Base-by-base conservation (phyloP, 2,888 invertebrate genomes). In the Chouioia cunea region DNA sequence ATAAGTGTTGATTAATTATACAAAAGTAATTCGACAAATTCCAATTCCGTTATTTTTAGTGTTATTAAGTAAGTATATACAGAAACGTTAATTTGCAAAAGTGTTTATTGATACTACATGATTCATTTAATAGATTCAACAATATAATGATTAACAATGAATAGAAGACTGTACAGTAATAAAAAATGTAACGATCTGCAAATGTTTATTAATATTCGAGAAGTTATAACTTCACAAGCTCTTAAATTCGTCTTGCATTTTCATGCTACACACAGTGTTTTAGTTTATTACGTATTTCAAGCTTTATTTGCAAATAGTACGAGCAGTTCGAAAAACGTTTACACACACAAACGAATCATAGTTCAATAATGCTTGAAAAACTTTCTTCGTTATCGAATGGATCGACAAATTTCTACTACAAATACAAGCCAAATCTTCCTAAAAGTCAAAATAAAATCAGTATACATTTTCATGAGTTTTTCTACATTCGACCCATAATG, bases 121-220 rank as follows among this genome's bases (percentile, higher is more conserved):
- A 15, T 70, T 44, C 53, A 48, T 16, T 59, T 20, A 44, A 50
- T 56, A 23, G 20, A 46, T 14, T 57, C 62, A 71, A 71, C 57
- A 56, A 15, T 57, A 47, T 53, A 66, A 59, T 43, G 23, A 47
- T 44, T 53, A 60, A 62, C 52, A 52, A 62, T 62, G 62, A 71
- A 71, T 54, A 62, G 56, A 62, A 71, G 62, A 65, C 50, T 57
- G 52, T 58, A 63, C 48, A 66, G 57, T 47, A 66, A 66, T 62
- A 71, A 66, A 65, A 60, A 20, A 65, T 71, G 44, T 20, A 43
- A 46, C 50, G 43, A 60, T 46, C 62, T 53, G 46, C 56, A 50
- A 48, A 63, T 16, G n/a, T 18, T 48, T 58, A 63, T 18, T 44
- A 3, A 20, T 50, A 62, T 12, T 62, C n/a, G 50, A 67, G 43